Base-by-base conservation (phyloP, 2,797 vertebrate species). In the Oreochromis mossambicus region DNA sequence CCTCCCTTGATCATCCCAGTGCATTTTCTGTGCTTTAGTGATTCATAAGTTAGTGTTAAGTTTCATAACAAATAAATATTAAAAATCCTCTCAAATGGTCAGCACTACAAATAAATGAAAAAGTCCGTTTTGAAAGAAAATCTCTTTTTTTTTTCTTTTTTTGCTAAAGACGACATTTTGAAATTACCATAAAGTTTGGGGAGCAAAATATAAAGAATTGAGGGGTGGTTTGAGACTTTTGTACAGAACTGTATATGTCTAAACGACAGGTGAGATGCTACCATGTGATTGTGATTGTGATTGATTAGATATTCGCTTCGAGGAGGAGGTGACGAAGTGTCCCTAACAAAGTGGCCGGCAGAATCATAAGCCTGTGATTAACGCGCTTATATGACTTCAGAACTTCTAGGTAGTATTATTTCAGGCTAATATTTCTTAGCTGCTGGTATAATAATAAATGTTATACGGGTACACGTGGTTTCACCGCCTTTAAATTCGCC, bases 1-100 rank as follows among this genome's bases (percentile, higher is more conserved):
- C 21, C 13, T 70, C 38, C 38, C 21, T 46, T 70, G 1, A 36
- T 63, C 17, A 0, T 6, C 17, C 32, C 1, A 0, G 38, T 46
- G 32, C 24, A 46, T 43, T 46, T 70, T 3, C 5, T 26, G 3
- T 46, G 21, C 66, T 7, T 70, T 24, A 41, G 61, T 41, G 61
- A 70, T 46, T 46, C 21, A 10, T 26, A 70, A 4, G 8, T 70
- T 38, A 26, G 21, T 46, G 38, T 70, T 7, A 70, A 70, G 66
- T 70, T 43, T 43, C 21, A 46, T 70, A 46, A 70, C 13, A 70
- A 43, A 70, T 2, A 70, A 70, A 70, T 6, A 17, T 17, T 46
- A 41, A 68, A 43, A 17, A 26, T 70, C 36, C 21, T 17, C 38
- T 70, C 21, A 26, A 70, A 46, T 26, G 14, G 21, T 26, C 21